Conservation (phyloP, 2,797 vertebrate species). For the Taenioides sp. region DNA sequence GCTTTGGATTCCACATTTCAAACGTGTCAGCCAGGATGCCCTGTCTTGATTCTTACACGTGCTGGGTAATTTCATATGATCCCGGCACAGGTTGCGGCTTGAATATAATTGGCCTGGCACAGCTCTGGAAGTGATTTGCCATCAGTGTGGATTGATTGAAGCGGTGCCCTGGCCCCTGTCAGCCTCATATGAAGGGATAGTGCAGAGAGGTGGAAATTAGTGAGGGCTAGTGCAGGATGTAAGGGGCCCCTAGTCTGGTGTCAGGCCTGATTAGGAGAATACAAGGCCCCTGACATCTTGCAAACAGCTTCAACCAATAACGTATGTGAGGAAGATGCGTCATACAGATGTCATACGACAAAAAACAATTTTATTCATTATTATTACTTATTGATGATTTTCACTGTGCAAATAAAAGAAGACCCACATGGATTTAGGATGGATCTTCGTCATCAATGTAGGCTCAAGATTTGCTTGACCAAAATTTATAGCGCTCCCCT, state of each 20-base stretch:
- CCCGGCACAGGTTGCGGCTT: slow-evolving; percentile 63
- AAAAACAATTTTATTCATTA: slow-evolving; percentile 36
- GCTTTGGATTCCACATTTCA: slow-evolving; percentile 19
- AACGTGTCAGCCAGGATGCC: slow-evolving; percentile 49
- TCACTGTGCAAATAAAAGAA: background rate
- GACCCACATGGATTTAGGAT: background rate
- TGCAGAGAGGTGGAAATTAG: slow-evolving; percentile 65
- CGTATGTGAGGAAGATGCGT: slow-evolving; percentile 27
- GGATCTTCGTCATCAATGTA: too few relatives aligned
- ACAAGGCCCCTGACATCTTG: slow-evolving; percentile 47
- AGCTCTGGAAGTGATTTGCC: slow-evolving; percentile 84
- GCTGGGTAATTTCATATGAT: slow-evolving; percentile 71
- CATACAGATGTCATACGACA: slow-evolving; percentile 45
- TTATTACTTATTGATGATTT: slow-evolving; percentile 4
- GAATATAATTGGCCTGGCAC: slow-evolving; percentile 66
- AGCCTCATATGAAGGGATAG: slow-evolving; percentile 48
- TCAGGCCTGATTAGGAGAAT: slow-evolving; percentile 77
- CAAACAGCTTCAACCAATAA: slow-evolving; percentile 46
- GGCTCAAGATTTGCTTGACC: too few relatives aligned
- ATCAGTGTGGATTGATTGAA: slow-evolving; percentile 70
- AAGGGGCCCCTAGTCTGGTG: slow-evolving; percentile 68
- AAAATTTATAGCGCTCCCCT: slow-evolving; percentile 10
- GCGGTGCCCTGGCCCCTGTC: slow-evolving; percentile 61
- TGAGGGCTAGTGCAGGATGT: slow-evolving; percentile 44
- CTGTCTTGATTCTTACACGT: slow-evolving; percentile 34